phyloP scores from a whole-genome alignment of 2,888 invertebrate species.

The Amphiduros pacificus region DNA sequence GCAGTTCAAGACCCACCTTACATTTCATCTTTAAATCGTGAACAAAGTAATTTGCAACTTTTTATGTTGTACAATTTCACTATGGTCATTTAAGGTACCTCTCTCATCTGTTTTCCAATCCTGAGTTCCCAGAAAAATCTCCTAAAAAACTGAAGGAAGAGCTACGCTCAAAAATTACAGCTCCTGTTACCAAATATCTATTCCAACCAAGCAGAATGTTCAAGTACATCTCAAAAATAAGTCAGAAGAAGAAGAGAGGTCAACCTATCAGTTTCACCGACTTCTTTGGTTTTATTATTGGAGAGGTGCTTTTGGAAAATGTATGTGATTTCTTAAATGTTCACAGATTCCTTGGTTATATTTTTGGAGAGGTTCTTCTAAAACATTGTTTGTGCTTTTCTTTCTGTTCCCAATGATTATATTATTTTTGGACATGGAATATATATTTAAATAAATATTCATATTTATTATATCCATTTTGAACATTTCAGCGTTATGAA shows the following conservation, averaged over 20 bases:
- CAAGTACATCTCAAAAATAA: constrained; percentile 51
- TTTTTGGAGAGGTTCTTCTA: too few relatives aligned
- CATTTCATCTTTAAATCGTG: too few relatives aligned
- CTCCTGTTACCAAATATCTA: constrained; percentile 49
- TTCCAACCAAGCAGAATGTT: constrained; percentile 49
- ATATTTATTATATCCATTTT: too few relatives aligned
- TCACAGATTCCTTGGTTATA: too few relatives aligned
- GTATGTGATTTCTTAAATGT: too few relatives aligned
- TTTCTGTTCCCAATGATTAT: too few relatives aligned
- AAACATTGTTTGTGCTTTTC: too few relatives aligned
- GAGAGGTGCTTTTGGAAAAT: constrained; percentile 58
- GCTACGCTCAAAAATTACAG: constrained; percentile 53
- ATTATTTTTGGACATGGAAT: too few relatives aligned
- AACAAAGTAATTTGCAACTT: too few relatives aligned
- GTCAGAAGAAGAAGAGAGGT: constrained; percentile 55
- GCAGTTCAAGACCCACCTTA: too few relatives aligned
- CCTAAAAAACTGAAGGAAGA: constrained; percentile 56
- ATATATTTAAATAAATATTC: too few relatives aligned
- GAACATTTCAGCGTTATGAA: constrained; percentile 52
- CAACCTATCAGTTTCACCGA: constrained; percentile 63
- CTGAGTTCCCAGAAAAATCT: constrained; percentile 54
- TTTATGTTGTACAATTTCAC: too few relatives aligned
- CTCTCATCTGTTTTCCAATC: constrained; percentile 60
- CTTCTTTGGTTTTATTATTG: constrained; percentile 61
- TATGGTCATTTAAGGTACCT: constrained; percentile 60